These are phyloP conservation scores for Phrynosoma blainvillii DNA, from an alignment of 2,113 vertebrate species.

Conservation along the genomic window DNA sequence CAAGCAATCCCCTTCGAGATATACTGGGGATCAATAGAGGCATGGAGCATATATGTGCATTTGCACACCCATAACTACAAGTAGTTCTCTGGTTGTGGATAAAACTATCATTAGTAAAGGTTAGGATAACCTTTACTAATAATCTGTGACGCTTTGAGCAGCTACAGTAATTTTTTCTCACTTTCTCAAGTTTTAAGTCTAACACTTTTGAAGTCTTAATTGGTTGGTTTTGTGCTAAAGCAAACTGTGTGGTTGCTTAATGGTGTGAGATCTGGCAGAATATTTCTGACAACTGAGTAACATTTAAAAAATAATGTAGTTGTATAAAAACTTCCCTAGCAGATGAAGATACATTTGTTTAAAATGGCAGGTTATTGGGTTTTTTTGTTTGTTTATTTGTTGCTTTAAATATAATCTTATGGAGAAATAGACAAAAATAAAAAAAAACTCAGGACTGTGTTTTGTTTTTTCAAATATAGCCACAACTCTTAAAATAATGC, in stretches of 20 bases:
- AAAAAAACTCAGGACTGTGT: too few species aligned
- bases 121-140: too few species aligned
- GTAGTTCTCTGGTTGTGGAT: not conserved
- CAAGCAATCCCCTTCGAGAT: not conserved
- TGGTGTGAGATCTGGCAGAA: not conserved
- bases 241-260: not conserved
- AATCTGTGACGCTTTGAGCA: too few species aligned
- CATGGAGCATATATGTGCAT: not conserved
- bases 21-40: too few species aligned
- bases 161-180: too few species aligned
- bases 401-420: not conserved
- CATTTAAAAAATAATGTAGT: not conserved
- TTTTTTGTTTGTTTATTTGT: too few species aligned
- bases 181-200: not conserved
- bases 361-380: not conserved
- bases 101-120: not conserved
- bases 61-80: not conserved
- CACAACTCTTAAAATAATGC: not conserved
- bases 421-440: too few species aligned
- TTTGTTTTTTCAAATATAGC: not conserved
- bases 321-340: not conserved
- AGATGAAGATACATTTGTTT: not conserved
- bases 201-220: too few species aligned
- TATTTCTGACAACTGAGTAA: not conserved
- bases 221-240: not conserved